A percentile compares a stretch with the other conserved stretches of the same genome.
Evolutionary conservation across 2,888 invertebrate genomes (phyloP).

Genomic region (Calameuta filiformis): DNA sequence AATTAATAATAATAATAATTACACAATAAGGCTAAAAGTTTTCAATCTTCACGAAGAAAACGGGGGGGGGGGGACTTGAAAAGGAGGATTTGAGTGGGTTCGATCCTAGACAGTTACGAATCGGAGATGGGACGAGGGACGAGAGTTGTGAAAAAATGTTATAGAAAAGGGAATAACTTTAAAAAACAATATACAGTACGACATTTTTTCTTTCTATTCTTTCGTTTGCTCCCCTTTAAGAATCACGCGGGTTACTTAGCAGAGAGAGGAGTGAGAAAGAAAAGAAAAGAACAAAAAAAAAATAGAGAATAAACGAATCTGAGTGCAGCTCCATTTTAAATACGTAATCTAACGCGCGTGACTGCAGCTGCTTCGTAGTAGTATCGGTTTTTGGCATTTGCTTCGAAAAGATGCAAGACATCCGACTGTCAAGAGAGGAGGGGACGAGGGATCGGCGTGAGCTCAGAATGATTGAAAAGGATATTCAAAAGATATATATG

Average conservation of each 20-base stretch:
- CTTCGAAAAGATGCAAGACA: background rate
- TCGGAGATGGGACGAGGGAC: background rate
- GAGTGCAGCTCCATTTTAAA: slow-evolving; percentile 17
- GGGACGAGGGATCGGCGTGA: background rate
- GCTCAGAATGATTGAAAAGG: background rate
- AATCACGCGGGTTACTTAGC: background rate
- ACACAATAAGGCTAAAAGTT: slow-evolving; percentile 54
- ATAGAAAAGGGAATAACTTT: slow-evolving; percentile 11
- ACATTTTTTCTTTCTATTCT: background rate
- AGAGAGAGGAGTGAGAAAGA: slow-evolving; percentile 29
- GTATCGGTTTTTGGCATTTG: slow-evolving; percentile 33
- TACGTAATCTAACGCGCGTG: slow-evolving; percentile 20
- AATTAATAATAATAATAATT: slow-evolving; percentile 57
- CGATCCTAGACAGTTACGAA: background rate
- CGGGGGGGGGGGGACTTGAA: background rate
- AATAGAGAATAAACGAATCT: slow-evolving; percentile 2
- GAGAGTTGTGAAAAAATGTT: slow-evolving; percentile 12
- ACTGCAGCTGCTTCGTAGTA: background rate
- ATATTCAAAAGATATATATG: background rate
- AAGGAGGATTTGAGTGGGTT: background rate
- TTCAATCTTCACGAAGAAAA: slow-evolving; percentile 46
- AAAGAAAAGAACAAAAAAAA: slow-evolving; percentile 5
- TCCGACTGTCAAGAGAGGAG: background rate
- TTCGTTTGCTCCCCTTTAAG: background rate
- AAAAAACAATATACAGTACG: slow-evolving; percentile 19